These are phyloP conservation scores for Tribolium madens DNA, from an alignment of 1,140 invertebrate species.

Conservation along the genomic window DNA sequence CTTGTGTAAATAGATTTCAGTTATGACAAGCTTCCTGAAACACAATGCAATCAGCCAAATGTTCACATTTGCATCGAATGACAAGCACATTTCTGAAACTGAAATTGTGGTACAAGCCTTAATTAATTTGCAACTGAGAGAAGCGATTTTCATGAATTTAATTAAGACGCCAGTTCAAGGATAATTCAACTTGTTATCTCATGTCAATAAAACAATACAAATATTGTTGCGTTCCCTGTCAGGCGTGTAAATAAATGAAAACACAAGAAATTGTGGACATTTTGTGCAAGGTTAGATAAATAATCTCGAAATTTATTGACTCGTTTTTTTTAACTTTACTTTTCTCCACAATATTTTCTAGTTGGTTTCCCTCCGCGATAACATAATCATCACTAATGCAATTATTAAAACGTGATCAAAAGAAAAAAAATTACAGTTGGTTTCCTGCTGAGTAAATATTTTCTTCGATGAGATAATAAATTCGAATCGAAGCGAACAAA, in stretches of 20 bases:
- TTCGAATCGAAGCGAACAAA: constrained; percentile 6
- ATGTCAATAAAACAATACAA: constrained; percentile 24
- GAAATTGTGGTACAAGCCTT: background rate
- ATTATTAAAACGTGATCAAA: constrained; percentile 10
- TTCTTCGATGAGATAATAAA: constrained; percentile 8
- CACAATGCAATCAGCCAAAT: background rate
- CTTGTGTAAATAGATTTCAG: too few species aligned
- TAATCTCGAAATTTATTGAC: constrained; percentile 25
- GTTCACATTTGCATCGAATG: constrained; percentile 19
- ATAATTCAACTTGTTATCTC: background rate
- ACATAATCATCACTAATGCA: constrained; percentile 20
- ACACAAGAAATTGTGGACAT: background rate
- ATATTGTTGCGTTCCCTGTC: background rate
- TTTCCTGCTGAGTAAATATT: constrained; percentile 16
- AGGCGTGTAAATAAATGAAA: background rate
- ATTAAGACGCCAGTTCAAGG: background rate
- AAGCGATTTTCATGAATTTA: constrained; percentile 20
- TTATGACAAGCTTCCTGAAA: background rate
- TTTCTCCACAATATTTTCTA: too few species aligned
- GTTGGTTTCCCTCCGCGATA: background rate
- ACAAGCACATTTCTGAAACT: constrained; percentile 10
- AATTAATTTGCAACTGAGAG: constrained; percentile 12
- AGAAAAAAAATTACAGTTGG: constrained; percentile 5
- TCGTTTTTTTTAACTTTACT: constrained; percentile 2
- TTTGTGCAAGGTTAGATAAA: constrained; percentile 13